Evolutionary conservation across 2,113 vertebrate species (phyloP), one percentile per base, ranked within the genome.

Genomic region (Cryptotis parvus): DNA sequence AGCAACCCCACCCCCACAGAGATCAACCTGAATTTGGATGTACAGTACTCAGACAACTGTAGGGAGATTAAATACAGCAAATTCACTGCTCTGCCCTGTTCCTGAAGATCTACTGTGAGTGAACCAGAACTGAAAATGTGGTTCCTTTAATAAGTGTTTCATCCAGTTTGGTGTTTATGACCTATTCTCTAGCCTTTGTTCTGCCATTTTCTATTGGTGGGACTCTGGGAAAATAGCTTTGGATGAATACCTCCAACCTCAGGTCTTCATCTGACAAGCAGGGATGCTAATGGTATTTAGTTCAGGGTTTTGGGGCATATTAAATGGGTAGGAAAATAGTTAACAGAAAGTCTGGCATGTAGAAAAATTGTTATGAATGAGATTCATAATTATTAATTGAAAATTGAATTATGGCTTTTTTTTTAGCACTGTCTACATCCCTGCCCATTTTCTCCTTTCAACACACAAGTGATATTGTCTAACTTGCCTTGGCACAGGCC

Each of bases 191-290:
- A 10, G 16, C 58, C 37, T 87, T 22, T 88, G 7, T 33, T 74
- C 41, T 79, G 61, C 35, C 55, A 58, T 58, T 33, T 52, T 90
- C 73, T 69, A 31, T 6, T 55, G 4, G 26, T 49, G 24, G 41
- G 35, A 79, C 43, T 91, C 58, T 69, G 35, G 52, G 20, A 14
- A 69, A 76, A 88, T 69, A 8, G 15, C 39, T 68, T 76, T 37
- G n/a, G 33, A 39, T 29, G 33, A 37, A 45, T 58, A 58, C 55
- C 8, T 58, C 45, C 22, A 24, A 20, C 55, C 55, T 58, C 22
- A 33, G 12, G 6, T 85, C 61, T 89, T 79, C 41, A 26, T 43
- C 39, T 87, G 88, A 85, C 72, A 95, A 73, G 35, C 3, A 26
- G 6, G 18, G 10, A 45, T 65, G 52, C 65, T 37, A 55, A 79